A percentile compares a stretch with the other conserved stretches of the same genome.
Evolutionary conservation across 2,113 vertebrate genomes (phyloP).

Genomic region (Chaetodon trifascialis): DNA sequence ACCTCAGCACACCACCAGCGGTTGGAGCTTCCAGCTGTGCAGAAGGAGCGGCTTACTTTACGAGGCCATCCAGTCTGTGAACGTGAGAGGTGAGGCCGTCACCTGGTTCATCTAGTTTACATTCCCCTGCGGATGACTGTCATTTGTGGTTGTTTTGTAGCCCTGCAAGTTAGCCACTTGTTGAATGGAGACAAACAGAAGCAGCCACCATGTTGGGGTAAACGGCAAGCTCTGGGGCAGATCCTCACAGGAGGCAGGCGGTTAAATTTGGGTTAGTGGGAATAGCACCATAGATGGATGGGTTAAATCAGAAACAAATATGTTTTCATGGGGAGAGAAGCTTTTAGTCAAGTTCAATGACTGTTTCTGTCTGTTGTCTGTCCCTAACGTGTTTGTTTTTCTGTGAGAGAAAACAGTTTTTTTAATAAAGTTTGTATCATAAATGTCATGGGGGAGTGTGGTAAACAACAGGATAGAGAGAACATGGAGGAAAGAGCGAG

Average conservation of each 20-base stretch:
- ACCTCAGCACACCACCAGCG: background rate
- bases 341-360: constrained; percentile 10
- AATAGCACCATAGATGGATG: background rate
- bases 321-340: background rate
- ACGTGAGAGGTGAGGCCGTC: constrained; percentile 19
- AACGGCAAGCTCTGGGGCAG: background rate
- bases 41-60: background rate
- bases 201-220: background rate
- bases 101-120: constrained; percentile 40
- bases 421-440: constrained; percentile 70
- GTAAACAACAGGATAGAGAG: constrained; percentile 76
- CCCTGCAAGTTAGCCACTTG: constrained; percentile 55
- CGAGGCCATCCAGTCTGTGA: constrained; percentile 1
- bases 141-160: constrained; percentile 28
- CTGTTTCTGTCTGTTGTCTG: constrained; percentile 12
- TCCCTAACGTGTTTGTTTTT: background rate
- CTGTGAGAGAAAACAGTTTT: constrained; percentile 9
- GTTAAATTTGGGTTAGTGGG: constrained; percentile 25
- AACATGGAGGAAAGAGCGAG: constrained; percentile 75
- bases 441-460: constrained; percentile 58
- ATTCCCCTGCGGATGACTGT: constrained; percentile 4
- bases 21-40: constrained; percentile 23
- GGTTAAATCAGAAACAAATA: constrained; percentile 19
- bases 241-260: background rate
- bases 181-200: constrained; percentile 59